Evolutionary conservation across 2,888 invertebrate genomes (phyloP).

Genomic region (Amiota communis): DNA sequence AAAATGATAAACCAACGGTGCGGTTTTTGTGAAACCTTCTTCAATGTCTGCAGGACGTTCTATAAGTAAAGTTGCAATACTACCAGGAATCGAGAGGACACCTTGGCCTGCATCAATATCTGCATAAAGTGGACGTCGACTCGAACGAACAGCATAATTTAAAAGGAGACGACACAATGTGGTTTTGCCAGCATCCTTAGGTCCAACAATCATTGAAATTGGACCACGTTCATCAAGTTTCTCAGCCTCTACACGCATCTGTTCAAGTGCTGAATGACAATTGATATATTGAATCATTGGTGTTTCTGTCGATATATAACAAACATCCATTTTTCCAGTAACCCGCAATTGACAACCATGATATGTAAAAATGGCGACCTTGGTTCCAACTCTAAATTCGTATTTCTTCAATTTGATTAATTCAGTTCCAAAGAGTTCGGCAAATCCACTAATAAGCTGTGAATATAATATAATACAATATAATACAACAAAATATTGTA

Average conservation of each 20-base stretch:
- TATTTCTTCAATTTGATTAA: constrained; percentile 93
- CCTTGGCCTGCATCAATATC: constrained; percentile 98
- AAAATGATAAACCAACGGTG: constrained; percentile 94
- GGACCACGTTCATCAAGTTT: constrained; percentile 83
- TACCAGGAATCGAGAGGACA: constrained; percentile 92
- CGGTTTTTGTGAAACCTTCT: constrained; percentile 95
- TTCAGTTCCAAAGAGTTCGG: constrained; percentile 98
- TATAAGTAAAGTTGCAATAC: constrained; percentile 90
- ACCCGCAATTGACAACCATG: constrained; percentile 92
- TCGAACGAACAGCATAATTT: constrained; percentile 95
- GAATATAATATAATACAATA: constrained; percentile 33
- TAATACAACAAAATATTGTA: too few species aligned
- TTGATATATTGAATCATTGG: constrained; percentile 97
- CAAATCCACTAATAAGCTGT: constrained; percentile 89
- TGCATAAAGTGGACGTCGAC: constrained; percentile 90
- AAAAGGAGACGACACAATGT: constrained; percentile 90
- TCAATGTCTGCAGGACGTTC: constrained; percentile 95
- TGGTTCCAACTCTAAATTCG: constrained; percentile 90
- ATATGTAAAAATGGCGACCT: constrained; percentile 97
- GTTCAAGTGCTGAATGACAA: constrained; percentile 95
- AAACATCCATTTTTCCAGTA: constrained; percentile 91
- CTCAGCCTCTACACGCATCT: constrained; percentile 88
- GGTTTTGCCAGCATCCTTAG: constrained; percentile 96
- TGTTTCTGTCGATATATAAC: constrained; percentile 95
- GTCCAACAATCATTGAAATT: constrained; percentile 92